Conservation (phyloP, 2,113 vertebrate species). For the Mellivora capensis region DNA sequence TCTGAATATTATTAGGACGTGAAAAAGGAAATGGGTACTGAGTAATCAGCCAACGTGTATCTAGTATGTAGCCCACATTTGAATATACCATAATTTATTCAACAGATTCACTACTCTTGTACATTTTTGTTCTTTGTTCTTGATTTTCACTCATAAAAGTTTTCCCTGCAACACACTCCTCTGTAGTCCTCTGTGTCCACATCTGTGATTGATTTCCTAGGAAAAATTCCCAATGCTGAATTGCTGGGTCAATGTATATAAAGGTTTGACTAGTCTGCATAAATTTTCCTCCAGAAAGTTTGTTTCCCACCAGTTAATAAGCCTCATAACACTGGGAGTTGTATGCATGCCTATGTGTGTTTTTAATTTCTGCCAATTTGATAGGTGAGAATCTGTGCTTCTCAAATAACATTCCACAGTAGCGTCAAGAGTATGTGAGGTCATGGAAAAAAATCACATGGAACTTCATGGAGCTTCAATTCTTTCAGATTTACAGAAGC, state of each 20-base stretch:
- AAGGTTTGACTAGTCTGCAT: neutral
- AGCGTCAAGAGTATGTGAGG: neutral
- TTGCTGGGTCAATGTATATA: neutral
- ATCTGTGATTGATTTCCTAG: neutral
- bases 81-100: neutral
- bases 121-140: neutral
- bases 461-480: neutral
- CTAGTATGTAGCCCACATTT: neutral
- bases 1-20: neutral
- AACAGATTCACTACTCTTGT: neutral
- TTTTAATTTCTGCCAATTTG: neutral
- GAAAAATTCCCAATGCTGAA: neutral
- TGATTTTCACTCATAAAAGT: neutral
- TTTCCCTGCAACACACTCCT: neutral
- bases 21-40: neutral
- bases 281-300: neutral
- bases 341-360: neutral
- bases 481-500: neutral
- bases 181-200: neutral
- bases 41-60: neutral
- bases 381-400: neutral
- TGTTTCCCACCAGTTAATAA: neutral
- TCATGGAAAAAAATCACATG: neutral
- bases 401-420: neutral
- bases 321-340: neutral